A percentile compares a stretch with the other conserved stretches of the same genome.
Evolutionary conservation across 2,113 vertebrate species (phyloP).

Genomic region (Dolichallabes microphthalmus): DNA sequence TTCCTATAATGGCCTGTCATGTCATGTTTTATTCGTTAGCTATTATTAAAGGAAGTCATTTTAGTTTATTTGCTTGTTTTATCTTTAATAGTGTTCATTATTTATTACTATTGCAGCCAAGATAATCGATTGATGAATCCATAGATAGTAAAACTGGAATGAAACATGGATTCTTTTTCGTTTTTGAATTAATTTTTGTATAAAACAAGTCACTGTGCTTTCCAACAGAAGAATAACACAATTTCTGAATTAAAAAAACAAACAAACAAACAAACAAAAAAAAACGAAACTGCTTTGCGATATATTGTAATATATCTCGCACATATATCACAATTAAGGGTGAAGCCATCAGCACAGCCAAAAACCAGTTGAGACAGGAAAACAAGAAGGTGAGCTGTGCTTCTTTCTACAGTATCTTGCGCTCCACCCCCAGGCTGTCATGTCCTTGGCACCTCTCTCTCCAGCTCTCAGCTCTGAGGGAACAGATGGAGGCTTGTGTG

Average conservation of each 20-base stretch:
- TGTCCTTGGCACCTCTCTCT: constrained; percentile 76
- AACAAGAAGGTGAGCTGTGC: constrained; percentile 31
- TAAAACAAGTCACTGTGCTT: neutral
- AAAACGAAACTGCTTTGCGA: neutral
- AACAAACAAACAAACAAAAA: no score
- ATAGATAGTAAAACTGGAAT: neutral
- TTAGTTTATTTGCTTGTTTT: neutral
- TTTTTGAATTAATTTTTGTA: neutral
- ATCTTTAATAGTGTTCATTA: neutral
- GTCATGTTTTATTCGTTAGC: neutral
- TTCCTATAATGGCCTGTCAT: neutral
- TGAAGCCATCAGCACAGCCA: neutral
- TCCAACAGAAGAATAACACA: neutral
- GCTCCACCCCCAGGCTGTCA: constrained; percentile 70
- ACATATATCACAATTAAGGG: constrained; percentile 5
- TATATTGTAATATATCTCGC: neutral
- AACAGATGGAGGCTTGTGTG: constrained; percentile 80
- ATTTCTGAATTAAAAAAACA: neutral
- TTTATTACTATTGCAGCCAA: neutral
- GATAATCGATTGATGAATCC: neutral
- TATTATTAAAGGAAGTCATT: neutral
- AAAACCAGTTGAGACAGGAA: constrained; percentile 7
- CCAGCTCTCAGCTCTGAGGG: constrained; percentile 73
- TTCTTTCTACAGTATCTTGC: constrained; percentile 36
- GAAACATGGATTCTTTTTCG: no score